Evolutionary conservation across 2,113 vertebrate genomes (phyloP).

Genomic region (Eurypyga helias): DNA sequence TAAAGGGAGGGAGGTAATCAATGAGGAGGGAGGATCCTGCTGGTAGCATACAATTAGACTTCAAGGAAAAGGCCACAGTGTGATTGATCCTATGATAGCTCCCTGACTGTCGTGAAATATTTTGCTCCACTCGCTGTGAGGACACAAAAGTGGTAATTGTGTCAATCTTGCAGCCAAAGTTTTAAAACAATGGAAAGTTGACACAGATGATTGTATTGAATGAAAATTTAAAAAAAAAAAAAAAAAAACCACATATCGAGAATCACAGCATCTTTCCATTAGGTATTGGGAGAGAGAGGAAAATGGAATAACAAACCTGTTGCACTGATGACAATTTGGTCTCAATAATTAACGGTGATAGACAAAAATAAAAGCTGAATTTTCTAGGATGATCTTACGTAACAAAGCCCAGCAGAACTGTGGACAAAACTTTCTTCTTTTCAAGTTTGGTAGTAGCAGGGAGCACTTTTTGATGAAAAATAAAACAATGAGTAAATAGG

Average conservation of each 20-base stretch:
- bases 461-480: background rate
- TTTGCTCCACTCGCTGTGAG: background rate
- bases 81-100: background rate
- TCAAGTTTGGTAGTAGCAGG: background rate
- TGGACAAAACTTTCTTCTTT: background rate
- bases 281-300: background rate
- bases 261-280: background rate
- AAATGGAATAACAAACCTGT: background rate
- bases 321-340: background rate
- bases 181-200: constrained; percentile 17
- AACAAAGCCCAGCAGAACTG: background rate
- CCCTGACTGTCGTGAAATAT: background rate
- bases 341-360: background rate
- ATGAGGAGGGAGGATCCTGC: constrained; percentile 21
- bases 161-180: background rate
- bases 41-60: constrained; percentile 51
- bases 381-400: background rate
- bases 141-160: background rate
- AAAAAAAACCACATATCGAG: background rate
- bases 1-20: constrained; percentile 36
- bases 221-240: background rate
- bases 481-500: background rate
- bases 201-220: background rate
- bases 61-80: constrained; percentile 6
- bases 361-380: background rate